Conservation (phyloP, 2,113 vertebrate species). For the Gasterosteus aculeatus region DNA sequence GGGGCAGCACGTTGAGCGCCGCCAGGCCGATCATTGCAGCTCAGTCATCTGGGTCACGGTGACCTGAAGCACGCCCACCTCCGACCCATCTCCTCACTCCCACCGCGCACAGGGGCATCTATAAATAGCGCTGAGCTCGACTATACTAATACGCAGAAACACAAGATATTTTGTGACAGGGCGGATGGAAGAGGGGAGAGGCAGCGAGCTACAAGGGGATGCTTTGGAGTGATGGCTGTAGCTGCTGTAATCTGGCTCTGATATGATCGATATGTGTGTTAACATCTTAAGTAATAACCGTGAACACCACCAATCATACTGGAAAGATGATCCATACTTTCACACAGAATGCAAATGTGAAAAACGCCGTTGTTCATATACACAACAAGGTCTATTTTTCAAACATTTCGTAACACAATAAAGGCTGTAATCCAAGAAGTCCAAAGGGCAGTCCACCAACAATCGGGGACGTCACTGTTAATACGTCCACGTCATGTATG, state of each 20-base stretch:
- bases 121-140: constrained; percentile 43
- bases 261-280: not conserved
- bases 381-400: too few relatives aligned
- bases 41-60: constrained; percentile 68
- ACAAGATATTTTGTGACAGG: constrained; percentile 9
- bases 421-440: too few relatives aligned
- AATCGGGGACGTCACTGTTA: too few relatives aligned
- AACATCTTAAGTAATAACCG: not conserved
- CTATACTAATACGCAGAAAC: constrained; percentile 44
- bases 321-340: too few relatives aligned
- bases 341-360: too few relatives aligned
- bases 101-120: constrained; percentile 24
- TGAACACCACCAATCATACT: not conserved
- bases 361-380: too few relatives aligned
- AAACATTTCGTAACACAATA: too few relatives aligned
- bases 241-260: not conserved
- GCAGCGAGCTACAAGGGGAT: constrained; percentile 2
- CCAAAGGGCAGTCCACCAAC: too few relatives aligned
- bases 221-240: constrained; percentile 2
- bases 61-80: constrained; percentile 65
- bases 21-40: constrained; percentile 59
- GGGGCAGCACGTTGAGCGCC: constrained; percentile 20
- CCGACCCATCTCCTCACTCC: constrained; percentile 44
- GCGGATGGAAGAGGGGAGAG: not conserved
- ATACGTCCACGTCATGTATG: too few relatives aligned